These are phyloP conservation scores for Glyphotaelius pellucidus DNA, from an alignment of 2,888 invertebrate genomes.

Conservation along the genomic window DNA sequence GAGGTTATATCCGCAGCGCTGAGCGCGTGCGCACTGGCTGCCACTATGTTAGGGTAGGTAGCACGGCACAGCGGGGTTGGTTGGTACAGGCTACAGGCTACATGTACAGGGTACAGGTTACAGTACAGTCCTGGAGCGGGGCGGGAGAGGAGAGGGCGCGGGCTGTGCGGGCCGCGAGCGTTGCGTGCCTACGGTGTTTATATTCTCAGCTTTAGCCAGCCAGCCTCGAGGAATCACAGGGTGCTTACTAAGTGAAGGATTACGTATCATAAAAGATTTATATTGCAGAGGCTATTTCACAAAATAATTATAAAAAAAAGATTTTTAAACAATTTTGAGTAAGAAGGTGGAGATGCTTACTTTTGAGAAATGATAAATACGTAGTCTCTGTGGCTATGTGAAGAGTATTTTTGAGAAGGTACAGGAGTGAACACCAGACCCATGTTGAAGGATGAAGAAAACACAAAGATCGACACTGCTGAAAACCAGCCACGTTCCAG, in stretches of 20 bases:
- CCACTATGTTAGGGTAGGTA: not conserved
- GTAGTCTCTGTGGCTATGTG: too few relatives aligned
- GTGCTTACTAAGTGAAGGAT: not conserved
- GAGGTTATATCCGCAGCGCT: not conserved
- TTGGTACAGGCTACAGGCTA: not conserved
- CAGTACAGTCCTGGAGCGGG: constrained; percentile 1
- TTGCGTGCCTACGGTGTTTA: constrained; percentile 50
- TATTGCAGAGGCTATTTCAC: too few relatives aligned
- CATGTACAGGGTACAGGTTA: not conserved
- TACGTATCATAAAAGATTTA: not conserved
- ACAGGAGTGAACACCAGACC: too few relatives aligned
- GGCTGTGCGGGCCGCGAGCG: constrained; percentile 24
- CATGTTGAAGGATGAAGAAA: too few relatives aligned
- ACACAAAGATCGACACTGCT: too few relatives aligned
- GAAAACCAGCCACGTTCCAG: too few relatives aligned
- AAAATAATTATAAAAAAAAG: too few relatives aligned
- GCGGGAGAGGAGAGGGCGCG: constrained; percentile 32
- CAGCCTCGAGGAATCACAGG: constrained; percentile 19
- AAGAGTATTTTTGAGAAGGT: too few relatives aligned
- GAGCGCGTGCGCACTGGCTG: not conserved
- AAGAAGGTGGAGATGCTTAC: too few relatives aligned
- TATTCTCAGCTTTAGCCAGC: constrained; percentile 8
- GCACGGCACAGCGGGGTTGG: not conserved
- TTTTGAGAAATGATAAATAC: too few relatives aligned
- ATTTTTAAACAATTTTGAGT: too few relatives aligned